A percentile compares a stretch with the other conserved stretches of the same genome.
phyloP scores from a whole-genome alignment of 2,797 vertebrate species.

The Paramormyrops hopkinsi region DNA sequence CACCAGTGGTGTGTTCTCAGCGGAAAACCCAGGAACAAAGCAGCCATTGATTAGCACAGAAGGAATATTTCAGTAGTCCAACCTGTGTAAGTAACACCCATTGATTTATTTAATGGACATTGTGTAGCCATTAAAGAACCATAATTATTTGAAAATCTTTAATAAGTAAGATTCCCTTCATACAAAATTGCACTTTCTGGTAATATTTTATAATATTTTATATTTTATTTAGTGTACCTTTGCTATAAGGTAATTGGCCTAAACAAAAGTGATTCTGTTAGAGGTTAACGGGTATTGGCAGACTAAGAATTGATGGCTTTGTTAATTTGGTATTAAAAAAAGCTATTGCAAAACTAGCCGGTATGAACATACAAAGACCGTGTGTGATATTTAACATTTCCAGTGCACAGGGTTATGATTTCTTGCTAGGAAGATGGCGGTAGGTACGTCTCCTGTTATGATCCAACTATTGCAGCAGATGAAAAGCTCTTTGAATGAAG shows the following conservation, averaged over 20 bases:
- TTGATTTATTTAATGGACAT: not conserved
- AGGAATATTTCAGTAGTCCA: not conserved
- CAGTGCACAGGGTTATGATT: not conserved
- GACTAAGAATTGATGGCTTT: not conserved
- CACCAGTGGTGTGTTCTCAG: not conserved
- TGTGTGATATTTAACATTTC: not conserved
- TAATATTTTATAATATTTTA: not conserved
- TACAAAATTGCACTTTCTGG: not conserved
- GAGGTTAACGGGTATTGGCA: not conserved
- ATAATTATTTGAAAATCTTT: not conserved
- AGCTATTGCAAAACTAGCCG: not conserved
- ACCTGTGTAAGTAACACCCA: not conserved
- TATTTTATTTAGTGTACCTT: not conserved
- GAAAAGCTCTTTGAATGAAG: not conserved
- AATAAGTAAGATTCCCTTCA: not conserved
- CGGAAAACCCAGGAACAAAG: not conserved
- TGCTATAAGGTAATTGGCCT: not conserved
- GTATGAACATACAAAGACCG: not conserved
- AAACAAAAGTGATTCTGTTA: slow-evolving; percentile 1
- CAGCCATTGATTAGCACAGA: slow-evolving; percentile 2
- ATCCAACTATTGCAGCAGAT: not conserved
- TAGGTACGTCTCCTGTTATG: not conserved
- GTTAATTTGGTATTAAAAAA: not conserved
- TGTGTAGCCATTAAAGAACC: not conserved
- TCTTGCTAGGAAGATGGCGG: not conserved